These are phyloP conservation scores for Cryptotermes secundus DNA, from an alignment of 1,140 invertebrate genomes.

Conservation along the genomic window DNA sequence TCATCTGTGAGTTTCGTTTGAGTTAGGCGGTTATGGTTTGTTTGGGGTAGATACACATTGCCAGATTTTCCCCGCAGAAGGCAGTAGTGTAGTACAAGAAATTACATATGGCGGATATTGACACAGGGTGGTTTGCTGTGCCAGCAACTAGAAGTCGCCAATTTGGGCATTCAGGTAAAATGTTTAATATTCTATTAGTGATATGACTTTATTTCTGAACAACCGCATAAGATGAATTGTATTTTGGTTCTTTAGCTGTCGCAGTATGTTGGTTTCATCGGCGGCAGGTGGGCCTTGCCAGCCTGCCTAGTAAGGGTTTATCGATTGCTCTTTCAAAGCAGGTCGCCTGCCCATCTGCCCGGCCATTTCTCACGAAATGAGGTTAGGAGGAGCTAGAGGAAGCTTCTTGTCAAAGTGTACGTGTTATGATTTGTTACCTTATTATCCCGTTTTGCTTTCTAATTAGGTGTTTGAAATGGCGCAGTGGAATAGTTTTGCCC, in stretches of 20 bases:
- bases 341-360: background rate
- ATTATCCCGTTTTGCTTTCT: too few species aligned
- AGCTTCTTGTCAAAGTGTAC: too few species aligned
- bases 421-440: too few species aligned
- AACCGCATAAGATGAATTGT: too few species aligned
- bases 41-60: background rate
- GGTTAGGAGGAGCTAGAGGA: background rate
- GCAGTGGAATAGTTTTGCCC: too few species aligned
- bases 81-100: background rate
- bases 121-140: constrained; percentile 7
- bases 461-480: too few species aligned
- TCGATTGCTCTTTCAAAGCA: background rate
- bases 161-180: background rate
- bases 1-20: constrained; percentile 15
- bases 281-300: background rate
- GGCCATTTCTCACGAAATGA: background rate
- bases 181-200: background rate
- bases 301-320: constrained; percentile 5
- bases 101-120: constrained; percentile 11
- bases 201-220: too few species aligned
- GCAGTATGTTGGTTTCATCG: background rate
- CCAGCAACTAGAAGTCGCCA: background rate
- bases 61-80: background rate
- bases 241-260: too few species aligned
- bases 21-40: background rate